A percentile compares a stretch with the other conserved stretches of the same genome.
phyloP scores from a whole-genome alignment of 1,140 invertebrate species.

The Ostrea denselamellosa region DNA sequence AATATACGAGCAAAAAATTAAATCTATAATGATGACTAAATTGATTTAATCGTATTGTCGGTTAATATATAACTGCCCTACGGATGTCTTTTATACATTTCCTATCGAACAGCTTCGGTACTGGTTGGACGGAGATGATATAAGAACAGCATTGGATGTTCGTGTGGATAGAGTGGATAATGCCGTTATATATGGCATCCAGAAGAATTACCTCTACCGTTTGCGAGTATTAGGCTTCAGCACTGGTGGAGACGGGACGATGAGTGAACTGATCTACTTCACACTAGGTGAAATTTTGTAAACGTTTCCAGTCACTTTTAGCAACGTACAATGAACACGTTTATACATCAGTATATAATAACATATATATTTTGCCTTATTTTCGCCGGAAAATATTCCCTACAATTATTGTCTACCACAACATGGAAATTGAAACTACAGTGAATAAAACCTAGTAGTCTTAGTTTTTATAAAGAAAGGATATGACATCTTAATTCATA shows the following conservation, averaged over 20 bases:
- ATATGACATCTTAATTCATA: too few species aligned
- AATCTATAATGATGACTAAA: too few species aligned
- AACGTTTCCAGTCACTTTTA: too few species aligned
- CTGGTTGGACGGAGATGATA: constrained; percentile 52
- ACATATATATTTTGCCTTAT: too few species aligned
- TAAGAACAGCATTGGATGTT: constrained; percentile 47
- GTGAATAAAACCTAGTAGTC: too few species aligned
- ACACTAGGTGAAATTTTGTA: constrained; percentile 50
- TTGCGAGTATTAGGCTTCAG: constrained; percentile 94
- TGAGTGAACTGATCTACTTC: constrained; percentile 88
- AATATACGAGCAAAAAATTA: background rate
- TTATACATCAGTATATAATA: too few species aligned
- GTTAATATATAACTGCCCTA: background rate
- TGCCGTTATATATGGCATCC: constrained; percentile 57
- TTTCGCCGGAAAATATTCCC: too few species aligned
- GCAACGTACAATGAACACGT: too few species aligned
- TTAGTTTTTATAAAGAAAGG: too few species aligned
- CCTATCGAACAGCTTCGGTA: constrained; percentile 39
- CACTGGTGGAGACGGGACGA: constrained; percentile 94
- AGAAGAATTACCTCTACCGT: constrained; percentile 82
- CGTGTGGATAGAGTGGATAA: constrained; percentile 52
- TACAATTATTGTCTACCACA: too few species aligned
- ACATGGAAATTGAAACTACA: too few species aligned
- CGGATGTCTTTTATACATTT: background rate
- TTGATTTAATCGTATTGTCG: too few species aligned